Conservation (phyloP, 2,797 vertebrate species). For the Bradypodion pumilum region DNA sequence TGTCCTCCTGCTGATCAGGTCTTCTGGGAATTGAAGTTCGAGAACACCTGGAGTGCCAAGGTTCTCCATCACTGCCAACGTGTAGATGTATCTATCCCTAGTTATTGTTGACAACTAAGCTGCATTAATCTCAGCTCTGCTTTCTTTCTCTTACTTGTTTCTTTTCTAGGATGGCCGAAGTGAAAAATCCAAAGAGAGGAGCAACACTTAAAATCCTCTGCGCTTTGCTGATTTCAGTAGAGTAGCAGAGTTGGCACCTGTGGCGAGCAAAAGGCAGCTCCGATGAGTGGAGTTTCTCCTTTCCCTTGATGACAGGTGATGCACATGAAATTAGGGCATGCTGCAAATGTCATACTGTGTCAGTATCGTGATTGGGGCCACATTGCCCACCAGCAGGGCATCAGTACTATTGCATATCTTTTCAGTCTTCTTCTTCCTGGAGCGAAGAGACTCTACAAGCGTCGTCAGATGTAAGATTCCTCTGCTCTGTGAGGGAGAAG, state of each 20-base stretch:
- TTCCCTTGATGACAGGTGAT: slow-evolving; percentile 50
- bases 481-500: slow-evolving; percentile 22
- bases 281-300: slow-evolving; percentile 36
- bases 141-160: not conserved
- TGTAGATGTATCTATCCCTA: too few species aligned
- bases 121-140: not conserved
- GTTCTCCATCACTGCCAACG: too few species aligned
- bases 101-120: not conserved
- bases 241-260: slow-evolving; percentile 40
- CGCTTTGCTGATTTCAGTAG: slow-evolving; percentile 10
- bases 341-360: slow-evolving; percentile 19
- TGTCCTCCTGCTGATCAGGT: too few species aligned
- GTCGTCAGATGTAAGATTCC: slow-evolving; percentile 13
- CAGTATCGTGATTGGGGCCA: slow-evolving; percentile 36
- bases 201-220: slow-evolving; percentile 61
- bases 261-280: slow-evolving; percentile 45
- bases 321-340: slow-evolving; percentile 30
- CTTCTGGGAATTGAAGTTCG: too few species aligned
- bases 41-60: too few species aligned
- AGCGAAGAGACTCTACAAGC: slow-evolving; percentile 21
- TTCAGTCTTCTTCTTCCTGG: slow-evolving; percentile 35
- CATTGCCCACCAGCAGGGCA: slow-evolving; percentile 41
- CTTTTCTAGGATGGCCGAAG: slow-evolving; percentile 74
- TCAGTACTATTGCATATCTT: slow-evolving; percentile 38
- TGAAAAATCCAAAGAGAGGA: slow-evolving; percentile 79